phyloP scores from a whole-genome alignment of 2,888 invertebrate species.

The Spisula subtruncata region DNA sequence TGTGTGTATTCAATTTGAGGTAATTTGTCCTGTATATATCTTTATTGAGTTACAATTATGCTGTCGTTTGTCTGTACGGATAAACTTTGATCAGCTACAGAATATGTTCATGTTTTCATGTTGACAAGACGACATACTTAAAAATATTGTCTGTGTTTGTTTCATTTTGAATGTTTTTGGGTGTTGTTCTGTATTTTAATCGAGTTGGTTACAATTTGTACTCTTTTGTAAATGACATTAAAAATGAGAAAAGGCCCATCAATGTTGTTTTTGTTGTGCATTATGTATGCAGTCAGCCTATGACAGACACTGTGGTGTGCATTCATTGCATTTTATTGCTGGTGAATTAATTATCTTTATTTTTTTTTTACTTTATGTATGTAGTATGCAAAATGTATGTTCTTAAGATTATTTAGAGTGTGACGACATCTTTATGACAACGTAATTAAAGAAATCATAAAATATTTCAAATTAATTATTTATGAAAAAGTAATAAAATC shows the following conservation, averaged over 20 bases:
- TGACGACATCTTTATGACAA: too few relatives aligned
- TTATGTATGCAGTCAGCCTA: background rate
- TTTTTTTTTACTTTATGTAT: too few relatives aligned
- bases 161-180: background rate
- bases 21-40: slow-evolving; percentile 44
- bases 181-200: slow-evolving; percentile 1
- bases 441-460: too few relatives aligned
- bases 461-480: too few relatives aligned
- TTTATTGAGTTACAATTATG: slow-evolving; percentile 40
- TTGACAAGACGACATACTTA: background rate
- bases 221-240: background rate
- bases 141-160: slow-evolving; percentile 21
- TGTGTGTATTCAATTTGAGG: slow-evolving; percentile 37
- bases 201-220: slow-evolving; percentile 15
- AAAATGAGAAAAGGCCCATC: background rate
- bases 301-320: too few relatives aligned
- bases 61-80: slow-evolving; percentile 37
- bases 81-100: slow-evolving; percentile 31
- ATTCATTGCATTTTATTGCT: too few relatives aligned
- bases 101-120: slow-evolving; percentile 33
- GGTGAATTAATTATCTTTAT: too few relatives aligned
- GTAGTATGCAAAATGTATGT: too few relatives aligned
- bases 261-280: background rate
- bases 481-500: too few relatives aligned
- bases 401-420: too few relatives aligned